A percentile compares a stretch with the other conserved stretches of the same genome.
Evolutionary conservation across 2,113 vertebrate genomes (phyloP).

Genomic region (Euleptes europaea): DNA sequence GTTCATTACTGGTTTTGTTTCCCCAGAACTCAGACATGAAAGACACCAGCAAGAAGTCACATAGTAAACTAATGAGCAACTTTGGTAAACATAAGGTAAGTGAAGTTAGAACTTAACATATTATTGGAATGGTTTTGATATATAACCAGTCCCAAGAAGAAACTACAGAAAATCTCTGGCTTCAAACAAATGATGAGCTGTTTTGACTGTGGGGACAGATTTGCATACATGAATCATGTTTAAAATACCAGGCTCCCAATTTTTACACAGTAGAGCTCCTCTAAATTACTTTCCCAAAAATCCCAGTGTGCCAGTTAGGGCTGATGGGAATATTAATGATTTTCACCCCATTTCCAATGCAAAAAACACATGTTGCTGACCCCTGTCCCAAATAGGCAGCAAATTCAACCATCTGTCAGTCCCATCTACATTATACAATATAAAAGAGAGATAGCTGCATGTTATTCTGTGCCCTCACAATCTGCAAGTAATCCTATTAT

Average conservation of each 20-base stretch:
- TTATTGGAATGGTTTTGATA: background rate
- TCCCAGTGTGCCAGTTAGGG: background rate
- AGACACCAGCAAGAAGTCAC: slow-evolving; percentile 89
- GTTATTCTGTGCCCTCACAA: no score
- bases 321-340: no score
- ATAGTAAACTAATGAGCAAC: slow-evolving; percentile 88
- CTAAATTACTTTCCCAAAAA: background rate
- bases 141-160: background rate
- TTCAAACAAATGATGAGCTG: background rate
- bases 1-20: slow-evolving; percentile 24
- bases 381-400: background rate
- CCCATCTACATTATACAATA: no score
- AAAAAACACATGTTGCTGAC: background rate
- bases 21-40: slow-evolving; percentile 83
- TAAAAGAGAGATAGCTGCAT: no score
- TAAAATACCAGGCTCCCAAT: background rate
- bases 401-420: background rate
- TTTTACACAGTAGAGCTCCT: background rate
- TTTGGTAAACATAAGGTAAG: slow-evolving; percentile 92
- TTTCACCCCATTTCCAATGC: no score
- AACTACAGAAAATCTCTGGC: background rate
- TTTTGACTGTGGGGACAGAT: background rate
- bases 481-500: background rate
- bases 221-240: background rate
- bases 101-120: background rate